Base-by-base conservation (phyloP, 1,140 invertebrate genomes). In the Trichoplusia ni region DNA sequence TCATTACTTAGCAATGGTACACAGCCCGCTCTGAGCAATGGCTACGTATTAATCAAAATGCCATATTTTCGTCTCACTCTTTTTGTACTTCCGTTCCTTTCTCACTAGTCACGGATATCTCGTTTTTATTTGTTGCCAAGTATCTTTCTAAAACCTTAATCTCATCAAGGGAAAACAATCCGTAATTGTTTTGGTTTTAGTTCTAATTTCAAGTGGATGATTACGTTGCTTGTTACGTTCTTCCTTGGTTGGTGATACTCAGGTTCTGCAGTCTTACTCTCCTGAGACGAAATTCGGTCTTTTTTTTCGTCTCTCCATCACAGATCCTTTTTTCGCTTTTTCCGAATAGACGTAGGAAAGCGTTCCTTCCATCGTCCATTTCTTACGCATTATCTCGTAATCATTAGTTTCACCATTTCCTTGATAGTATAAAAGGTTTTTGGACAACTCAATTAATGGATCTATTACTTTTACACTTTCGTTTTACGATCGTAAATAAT, bases 41-140 rank as follows among this genome's bases (percentile, higher is more conserved):
- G 81, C 87, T 83, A 67, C 73, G 73, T 85, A 91, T 91, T 91
- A 90, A 91, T 91, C 90, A 91, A 91, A 91, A 91, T 90, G 90
- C 84, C 85, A 87, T 89, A 80, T 79, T 71, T 75, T 79, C 74
- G 58, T 91, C 86, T 78, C 86, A 49, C 73, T 89, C 81, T 38
- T 81, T 79, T 79, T 74, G 60, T 81, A 58, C 62, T 47, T 53
- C 67, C 69, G 61, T 83, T 79, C 75, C 70, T 49, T 58, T 90
- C 75, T 66, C 82, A 86, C 86, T 78, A 82, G 83, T 85, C 84
- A 84, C 73, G 77, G 84, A 84, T 84, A 85, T 85, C 81, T 82
- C 76, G 77, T 72, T 72, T 78, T 77, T 73, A 59, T 66, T 65
- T 65, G 40, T 58, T 47, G 37, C 42, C 59, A 25, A 67, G 51